Conservation (phyloP, 2,797 vertebrate species). For the Syngnathus rostellatus region DNA sequence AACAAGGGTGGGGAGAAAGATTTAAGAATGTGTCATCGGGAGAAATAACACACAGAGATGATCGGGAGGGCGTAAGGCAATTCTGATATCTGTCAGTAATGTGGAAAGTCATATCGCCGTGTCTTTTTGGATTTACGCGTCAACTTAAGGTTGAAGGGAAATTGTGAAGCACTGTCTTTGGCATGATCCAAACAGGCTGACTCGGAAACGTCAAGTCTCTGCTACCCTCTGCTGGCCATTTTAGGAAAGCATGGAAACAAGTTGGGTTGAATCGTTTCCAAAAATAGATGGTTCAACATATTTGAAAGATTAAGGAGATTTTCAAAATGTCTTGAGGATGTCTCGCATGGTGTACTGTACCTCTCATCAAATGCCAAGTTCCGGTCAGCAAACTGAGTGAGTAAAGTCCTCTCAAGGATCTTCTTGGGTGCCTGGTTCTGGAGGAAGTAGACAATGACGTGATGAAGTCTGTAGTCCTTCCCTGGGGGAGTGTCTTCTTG, state of each 20-base stretch:
- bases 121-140: neutral
- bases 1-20: constrained; percentile 49
- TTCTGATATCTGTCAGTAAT: neutral
- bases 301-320: neutral
- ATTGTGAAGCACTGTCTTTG: neutral
- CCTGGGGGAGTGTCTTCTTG: constrained; percentile 88
- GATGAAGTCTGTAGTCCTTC: constrained; percentile 88
- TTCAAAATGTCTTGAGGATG: neutral
- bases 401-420: constrained; percentile 91
- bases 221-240: constrained; percentile 49
- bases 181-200: neutral
- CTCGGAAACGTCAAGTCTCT: constrained; percentile 14
- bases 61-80: neutral
- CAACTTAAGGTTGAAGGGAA: neutral
- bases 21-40: constrained; percentile 26
- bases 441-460: constrained; percentile 91
- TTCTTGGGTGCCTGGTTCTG: constrained; percentile 95
- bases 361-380: constrained; percentile 96
- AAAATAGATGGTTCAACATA: neutral
- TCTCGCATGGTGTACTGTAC: constrained; percentile 68
- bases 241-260: neutral
- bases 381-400: constrained; percentile 92
- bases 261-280: neutral
- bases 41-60: neutral
- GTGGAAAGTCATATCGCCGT: neutral